Base-by-base conservation (phyloP, 2,797 vertebrate species). In the Coccyzus lansbergi region DNA sequence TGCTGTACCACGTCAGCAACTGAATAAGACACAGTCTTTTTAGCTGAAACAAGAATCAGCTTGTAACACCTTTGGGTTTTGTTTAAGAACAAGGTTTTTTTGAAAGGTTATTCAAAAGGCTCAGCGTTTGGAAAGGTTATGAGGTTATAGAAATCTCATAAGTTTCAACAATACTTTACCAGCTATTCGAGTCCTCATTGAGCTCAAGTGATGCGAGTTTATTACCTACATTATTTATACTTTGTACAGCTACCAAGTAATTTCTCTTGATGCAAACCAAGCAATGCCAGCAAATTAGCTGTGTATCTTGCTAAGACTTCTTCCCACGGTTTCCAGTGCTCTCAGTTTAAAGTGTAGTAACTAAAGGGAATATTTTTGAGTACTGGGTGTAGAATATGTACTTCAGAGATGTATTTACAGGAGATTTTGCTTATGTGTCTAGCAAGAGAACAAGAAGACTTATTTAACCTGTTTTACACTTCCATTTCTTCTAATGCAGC, bases 111-210 rank as follows among this genome's bases (percentile, higher is more conserved):
- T 74, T 85, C 36, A 46, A 63, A 85, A 93, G 29, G 63, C 91
- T 89, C 46, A 80, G 91, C 67, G 18, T 68, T 91, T 64, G 80
- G 62, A 83, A 91, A 93, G 49, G 65, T 42, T 83, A n/a, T 36
- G 31, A 21, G 28, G 42, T 83, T 69, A 74, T 2, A 78, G 65
- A 75, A 92, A 81, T 31, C 51, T 65, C 69, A 0, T 31, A 77
- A 68, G 24, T 92, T 90, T 86, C 51, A 68, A 69, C 59, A 81
- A 69, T 31, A 51, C 31, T 72, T 65, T 22, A 38, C 8, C 58
- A 69, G 53, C 49, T 51, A 34, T 71, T 22, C 12, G 40, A 67
- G 49, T 72, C 83, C 29, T 85, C n/a, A 58, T 2, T 25, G 55
- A 76, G 31, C 28, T 83, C 38, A 59, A 84, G 46, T 5, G 25